Base-by-base conservation (phyloP, 2,888 invertebrate genomes). In the Rhagophthalmus giganteus region DNA sequence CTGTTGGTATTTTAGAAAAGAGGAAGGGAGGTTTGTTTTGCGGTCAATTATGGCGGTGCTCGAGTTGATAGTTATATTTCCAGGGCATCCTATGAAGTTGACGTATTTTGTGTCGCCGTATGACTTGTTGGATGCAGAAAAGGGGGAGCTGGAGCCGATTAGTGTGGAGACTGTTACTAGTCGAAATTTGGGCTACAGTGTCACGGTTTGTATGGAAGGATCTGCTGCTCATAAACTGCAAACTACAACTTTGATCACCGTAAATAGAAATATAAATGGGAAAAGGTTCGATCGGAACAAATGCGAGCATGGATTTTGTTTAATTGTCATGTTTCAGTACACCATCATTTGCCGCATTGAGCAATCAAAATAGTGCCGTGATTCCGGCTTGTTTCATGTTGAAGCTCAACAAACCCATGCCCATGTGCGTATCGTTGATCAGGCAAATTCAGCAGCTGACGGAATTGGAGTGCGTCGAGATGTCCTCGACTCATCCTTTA, bases 81-180 rank as follows among this genome's bases (percentile, higher is more conserved):
- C 12, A 50, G 51, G 93, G 49, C 93, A 94, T 70, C 90, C 96
- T 0, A 90, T 96, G 90, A 90, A 89, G 66, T 77, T 97, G 15
- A 94, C 93, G 0, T 97, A 94, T 74, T 95, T 95, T 73, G 89
- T 95, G 2, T 90, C 93, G 0, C 94, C 95, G 0, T 95, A 94
- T 69, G 94, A 95, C 72, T 78, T 95, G 35, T 78, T 95, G 62
- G 90, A 91, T 70, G 81, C 85, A 63, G 87, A 88, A 53, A 81
- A 79, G 45, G 85, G 85, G 63, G 83, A 85, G 3, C 80, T 88
- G 28, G 84, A 87, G 64, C 84, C 87, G 6, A 78, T 94, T 51
- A 88, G 86, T 32, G 79, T 85, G 9, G 93, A 94, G 65, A 76
- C 83, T n/a, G 79, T 90, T 25, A 80, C 81, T 15, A 69, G 78